phyloP scores from a whole-genome alignment of 2,888 invertebrate species.

The Cenopis cana region DNA sequence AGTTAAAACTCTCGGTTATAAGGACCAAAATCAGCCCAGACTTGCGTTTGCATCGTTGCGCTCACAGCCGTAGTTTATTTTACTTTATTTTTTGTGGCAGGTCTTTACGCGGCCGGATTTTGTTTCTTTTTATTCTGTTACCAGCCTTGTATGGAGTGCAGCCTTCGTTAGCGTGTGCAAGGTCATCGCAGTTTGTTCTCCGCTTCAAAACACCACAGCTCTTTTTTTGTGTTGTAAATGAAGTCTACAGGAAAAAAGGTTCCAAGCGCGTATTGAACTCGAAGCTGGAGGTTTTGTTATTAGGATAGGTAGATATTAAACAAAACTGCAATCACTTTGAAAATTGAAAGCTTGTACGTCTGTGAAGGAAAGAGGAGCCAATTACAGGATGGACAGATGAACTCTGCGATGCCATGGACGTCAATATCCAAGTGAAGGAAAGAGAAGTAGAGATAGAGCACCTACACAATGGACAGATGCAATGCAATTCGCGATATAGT shows the following conservation, averaged over 20 bases:
- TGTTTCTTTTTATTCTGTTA: constrained; percentile 70
- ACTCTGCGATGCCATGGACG: too few species aligned
- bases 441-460: too few species aligned
- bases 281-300: background rate
- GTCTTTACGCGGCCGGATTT: constrained; percentile 70
- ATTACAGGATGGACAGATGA: too few species aligned
- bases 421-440: too few species aligned
- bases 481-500: too few species aligned
- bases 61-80: constrained; percentile 65
- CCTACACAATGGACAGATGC: too few species aligned
- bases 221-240: constrained; percentile 40
- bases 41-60: constrained; percentile 57
- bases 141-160: constrained; percentile 72
- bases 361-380: too few species aligned
- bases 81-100: constrained; percentile 79
- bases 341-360: too few species aligned
- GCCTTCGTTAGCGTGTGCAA: constrained; percentile 82
- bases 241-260: constrained; percentile 20
- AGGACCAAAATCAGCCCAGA: constrained; percentile 44
- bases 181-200: constrained; percentile 71
- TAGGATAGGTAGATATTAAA: background rate
- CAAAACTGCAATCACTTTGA: background rate
- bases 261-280: background rate
- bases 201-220: constrained; percentile 53
- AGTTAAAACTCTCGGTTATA: background rate